Conservation (phyloP, 2,888 invertebrate genomes). For the Cheiracanthium punctorium region DNA sequence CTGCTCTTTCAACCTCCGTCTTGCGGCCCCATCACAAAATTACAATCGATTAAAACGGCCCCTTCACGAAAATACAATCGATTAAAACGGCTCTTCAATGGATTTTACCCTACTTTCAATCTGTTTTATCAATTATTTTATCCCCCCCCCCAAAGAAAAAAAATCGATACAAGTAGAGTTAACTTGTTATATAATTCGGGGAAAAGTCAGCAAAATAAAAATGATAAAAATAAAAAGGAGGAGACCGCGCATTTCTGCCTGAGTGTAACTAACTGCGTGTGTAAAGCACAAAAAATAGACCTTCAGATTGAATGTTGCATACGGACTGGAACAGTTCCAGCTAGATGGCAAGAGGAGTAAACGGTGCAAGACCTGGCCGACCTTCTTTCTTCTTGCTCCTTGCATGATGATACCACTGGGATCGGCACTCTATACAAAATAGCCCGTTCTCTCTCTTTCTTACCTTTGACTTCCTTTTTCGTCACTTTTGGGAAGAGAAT, state of each 20-base stretch:
- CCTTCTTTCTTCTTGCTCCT: not conserved
- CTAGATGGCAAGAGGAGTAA: not conserved
- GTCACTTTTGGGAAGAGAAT: not conserved
- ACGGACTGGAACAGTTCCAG: constrained; percentile 6
- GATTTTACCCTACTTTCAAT: too few species aligned
- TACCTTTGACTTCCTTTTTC: not conserved
- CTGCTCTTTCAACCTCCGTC: too few species aligned
- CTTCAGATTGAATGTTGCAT: not conserved
- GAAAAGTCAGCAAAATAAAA: too few species aligned
- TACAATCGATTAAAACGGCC: too few species aligned
- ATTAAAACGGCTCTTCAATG: too few species aligned
- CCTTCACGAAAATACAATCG: too few species aligned
- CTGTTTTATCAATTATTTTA: too few species aligned
- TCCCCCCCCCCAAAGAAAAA: too few species aligned
- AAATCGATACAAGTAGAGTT: too few species aligned
- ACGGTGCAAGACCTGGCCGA: not conserved
- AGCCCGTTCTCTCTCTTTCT: not conserved
- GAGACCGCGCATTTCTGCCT: not conserved
- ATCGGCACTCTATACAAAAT: not conserved
- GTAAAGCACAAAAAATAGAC: not conserved
- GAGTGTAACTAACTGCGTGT: constrained; percentile 6
- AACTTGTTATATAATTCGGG: too few species aligned
- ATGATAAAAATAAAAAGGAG: too few species aligned
- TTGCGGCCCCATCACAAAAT: too few species aligned
- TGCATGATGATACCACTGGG: not conserved